Percentiles rank a stretch among this genome's conserved stretches.
Evolutionary conservation across 2,113 vertebrate genomes (phyloP).

Genomic region (Pardalotus punctatus): DNA sequence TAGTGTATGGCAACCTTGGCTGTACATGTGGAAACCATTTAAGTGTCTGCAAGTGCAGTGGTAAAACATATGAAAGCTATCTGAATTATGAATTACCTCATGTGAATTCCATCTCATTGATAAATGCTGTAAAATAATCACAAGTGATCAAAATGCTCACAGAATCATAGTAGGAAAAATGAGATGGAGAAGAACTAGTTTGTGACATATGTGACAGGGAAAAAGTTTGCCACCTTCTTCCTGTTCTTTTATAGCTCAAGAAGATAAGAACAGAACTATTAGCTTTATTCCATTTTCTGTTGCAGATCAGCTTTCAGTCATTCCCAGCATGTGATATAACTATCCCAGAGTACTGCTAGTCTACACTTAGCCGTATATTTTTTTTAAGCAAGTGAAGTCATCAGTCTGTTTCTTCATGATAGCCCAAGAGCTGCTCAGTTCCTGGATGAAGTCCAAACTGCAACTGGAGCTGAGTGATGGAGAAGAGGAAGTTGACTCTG

Average conservation of each 20-base stretch:
- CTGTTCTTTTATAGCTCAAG: not conserved
- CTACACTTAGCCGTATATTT: not conserved
- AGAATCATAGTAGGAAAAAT: not conserved
- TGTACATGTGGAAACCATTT: not conserved
- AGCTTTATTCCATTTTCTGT: not conserved
- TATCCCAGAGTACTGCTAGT: not conserved
- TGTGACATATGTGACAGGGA: not conserved
- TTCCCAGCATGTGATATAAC: not conserved
- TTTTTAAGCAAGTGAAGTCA: constrained; percentile 5
- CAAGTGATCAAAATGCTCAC: not conserved
- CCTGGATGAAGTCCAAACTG: constrained; percentile 86
- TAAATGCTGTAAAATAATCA: not conserved
- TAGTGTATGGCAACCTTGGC: not conserved
- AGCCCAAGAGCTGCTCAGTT: constrained; percentile 86
- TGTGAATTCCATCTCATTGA: not conserved
- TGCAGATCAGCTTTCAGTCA: not conserved
- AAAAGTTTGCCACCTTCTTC: not conserved
- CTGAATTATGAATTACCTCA: not conserved
- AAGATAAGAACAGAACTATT: not conserved
- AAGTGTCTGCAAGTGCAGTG: not conserved
- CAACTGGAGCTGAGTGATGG: constrained; percentile 76
- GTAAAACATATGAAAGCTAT: not conserved
- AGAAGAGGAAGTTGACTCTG: constrained; percentile 53
- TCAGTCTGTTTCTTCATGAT: not conserved
- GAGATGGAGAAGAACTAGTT: not conserved